Conservation (phyloP, 2,797 vertebrate genomes). For the Steatocranus sp. region DNA sequence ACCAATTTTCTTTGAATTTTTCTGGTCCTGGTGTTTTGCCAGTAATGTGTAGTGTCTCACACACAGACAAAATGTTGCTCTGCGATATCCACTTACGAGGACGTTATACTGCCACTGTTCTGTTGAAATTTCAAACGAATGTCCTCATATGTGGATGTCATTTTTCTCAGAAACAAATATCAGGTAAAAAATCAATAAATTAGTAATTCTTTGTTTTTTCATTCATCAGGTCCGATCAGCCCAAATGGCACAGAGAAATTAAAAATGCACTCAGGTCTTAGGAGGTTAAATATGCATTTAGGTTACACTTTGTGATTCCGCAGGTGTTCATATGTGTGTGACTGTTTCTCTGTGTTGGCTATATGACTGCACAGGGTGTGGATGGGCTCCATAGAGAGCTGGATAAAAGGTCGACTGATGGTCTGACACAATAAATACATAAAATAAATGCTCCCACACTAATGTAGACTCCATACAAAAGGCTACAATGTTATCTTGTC, state of each 20-base stretch:
- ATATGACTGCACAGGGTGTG: fast-evolving
- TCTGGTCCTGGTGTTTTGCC: background rate
- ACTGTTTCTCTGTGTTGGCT: background rate
- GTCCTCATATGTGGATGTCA: background rate
- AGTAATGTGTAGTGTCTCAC: background rate
- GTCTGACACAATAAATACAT: background rate
- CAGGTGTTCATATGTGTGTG: background rate
- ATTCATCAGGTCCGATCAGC: background rate
- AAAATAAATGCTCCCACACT: background rate
- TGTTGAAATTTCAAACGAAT: fast-evolving
- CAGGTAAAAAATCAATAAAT: too few species aligned
- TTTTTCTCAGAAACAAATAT: background rate
- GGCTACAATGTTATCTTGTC: background rate
- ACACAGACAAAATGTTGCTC: background rate
- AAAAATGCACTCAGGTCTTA: background rate
- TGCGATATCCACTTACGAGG: background rate
- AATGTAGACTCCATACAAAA: background rate
- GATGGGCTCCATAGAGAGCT: background rate
- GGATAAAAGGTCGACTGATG: background rate
- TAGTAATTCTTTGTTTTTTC: background rate
- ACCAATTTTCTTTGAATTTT: background rate
- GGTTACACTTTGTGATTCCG: background rate
- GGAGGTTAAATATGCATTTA: background rate
- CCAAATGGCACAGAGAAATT: background rate
- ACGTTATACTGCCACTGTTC: fast-evolving